A percentile compares a stretch with the other conserved stretches of the same genome.
Evolutionary conservation across 2,113 vertebrate genomes (phyloP).

Genomic region (Chelonoidis abingdonii): DNA sequence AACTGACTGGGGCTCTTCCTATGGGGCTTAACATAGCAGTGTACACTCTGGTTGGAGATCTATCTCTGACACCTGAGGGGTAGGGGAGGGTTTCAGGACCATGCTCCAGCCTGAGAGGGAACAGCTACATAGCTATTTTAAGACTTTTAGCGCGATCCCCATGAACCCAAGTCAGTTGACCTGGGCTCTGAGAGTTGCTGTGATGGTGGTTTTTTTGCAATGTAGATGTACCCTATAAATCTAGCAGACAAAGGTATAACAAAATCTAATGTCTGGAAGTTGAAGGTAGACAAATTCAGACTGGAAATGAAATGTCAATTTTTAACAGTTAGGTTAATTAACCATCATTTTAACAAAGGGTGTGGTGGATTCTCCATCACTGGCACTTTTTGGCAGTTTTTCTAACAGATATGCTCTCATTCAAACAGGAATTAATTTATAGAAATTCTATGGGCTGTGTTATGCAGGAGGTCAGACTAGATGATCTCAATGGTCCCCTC

Average conservation of each 20-base stretch:
- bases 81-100: not conserved
- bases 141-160: not conserved
- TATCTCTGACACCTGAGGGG: not conserved
- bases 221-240: not conserved
- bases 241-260: not conserved
- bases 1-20: not conserved
- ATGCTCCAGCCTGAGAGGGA: not conserved
- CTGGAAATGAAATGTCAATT: not conserved
- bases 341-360: not conserved
- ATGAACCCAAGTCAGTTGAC: not conserved
- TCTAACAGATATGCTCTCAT: not conserved
- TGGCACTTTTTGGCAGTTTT: not conserved
- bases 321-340: not conserved
- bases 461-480: too few relatives aligned
- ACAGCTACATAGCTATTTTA: not conserved
- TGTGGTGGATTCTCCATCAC: not conserved
- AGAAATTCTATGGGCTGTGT: not conserved
- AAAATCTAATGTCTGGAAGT: not conserved
- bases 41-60: not conserved
- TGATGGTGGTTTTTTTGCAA: not conserved
- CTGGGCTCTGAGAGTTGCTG: not conserved
- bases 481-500: too few relatives aligned
- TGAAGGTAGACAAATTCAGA: not conserved
- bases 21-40: not conserved
- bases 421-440: not conserved